phyloP scores from a whole-genome alignment of 2,888 invertebrate species.

The Busseola fusca region DNA sequence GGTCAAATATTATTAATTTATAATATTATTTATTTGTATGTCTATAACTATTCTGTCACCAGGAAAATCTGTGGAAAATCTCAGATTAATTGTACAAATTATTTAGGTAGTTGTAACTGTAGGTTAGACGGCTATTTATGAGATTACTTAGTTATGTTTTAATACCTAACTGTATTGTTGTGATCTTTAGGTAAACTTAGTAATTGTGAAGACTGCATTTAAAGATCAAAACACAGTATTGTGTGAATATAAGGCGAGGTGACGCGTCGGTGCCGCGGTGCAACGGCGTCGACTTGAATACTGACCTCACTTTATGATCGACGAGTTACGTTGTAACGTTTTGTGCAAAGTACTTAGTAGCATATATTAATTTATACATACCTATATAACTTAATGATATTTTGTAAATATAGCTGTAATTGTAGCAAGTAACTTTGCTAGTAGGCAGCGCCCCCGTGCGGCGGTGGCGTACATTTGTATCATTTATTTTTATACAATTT shows the following conservation, averaged over 20 bases:
- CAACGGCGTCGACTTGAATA: conserved; percentile 38
- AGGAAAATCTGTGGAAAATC: conserved; percentile 76
- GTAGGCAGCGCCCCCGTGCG: conserved; percentile 69
- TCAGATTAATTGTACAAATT: conserved; percentile 88
- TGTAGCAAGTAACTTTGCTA: conserved; percentile 60
- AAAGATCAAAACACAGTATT: conserved; percentile 79
- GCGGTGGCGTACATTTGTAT: conserved; percentile 75
- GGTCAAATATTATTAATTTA: conserved; percentile 86
- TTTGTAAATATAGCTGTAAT: conserved; percentile 84
- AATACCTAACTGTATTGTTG: conserved; percentile 84
- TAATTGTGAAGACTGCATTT: conserved; percentile 86
- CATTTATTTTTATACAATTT: conserved; percentile 86
- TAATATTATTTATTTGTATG: conserved; percentile 87
- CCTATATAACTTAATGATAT: conserved; percentile 80
- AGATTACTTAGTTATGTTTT: conserved; percentile 85
- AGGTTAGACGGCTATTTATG: conserved; percentile 86
- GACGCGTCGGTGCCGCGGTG: conserved; percentile 9
- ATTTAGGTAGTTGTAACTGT: conserved; percentile 80
- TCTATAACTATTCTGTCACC: conserved; percentile 82
- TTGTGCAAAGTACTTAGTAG: conserved; percentile 89
- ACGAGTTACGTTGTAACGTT: conserved; percentile 81
- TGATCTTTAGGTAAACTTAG: conserved; percentile 82
- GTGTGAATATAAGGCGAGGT: conserved; percentile 57
- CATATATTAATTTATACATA: conserved; percentile 88
- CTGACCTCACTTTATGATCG: conserved; percentile 80